Evolutionary conservation across 2,888 invertebrate genomes (phyloP).

Genomic region (Hoplodrina blanda): DNA sequence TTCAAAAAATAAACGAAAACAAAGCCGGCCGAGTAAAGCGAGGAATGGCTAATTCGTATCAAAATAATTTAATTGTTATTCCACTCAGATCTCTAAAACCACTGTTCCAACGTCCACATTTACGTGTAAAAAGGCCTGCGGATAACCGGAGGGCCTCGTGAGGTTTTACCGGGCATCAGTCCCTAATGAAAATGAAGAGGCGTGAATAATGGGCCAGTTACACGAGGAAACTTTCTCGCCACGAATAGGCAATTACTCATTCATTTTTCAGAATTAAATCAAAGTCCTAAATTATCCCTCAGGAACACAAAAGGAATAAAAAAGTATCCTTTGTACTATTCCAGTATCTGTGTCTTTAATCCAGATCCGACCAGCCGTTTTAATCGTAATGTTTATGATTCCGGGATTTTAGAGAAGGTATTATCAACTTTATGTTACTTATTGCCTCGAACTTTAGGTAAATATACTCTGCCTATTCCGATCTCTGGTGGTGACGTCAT

Average conservation of each 20-base stretch:
- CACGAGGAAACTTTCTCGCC: not conserved
- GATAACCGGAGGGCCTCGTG: constrained; percentile 30
- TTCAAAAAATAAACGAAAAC: constrained; percentile 6
- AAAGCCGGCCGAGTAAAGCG: constrained; percentile 2
- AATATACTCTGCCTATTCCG: too few species aligned
- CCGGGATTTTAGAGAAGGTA: too few species aligned
- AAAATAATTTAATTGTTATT: constrained; percentile 40
- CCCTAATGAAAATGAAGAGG: constrained; percentile 68
- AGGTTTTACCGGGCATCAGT: constrained; percentile 47
- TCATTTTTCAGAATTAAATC: too few species aligned
- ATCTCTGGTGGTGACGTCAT: too few species aligned
- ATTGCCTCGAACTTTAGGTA: too few species aligned
- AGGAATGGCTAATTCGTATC: constrained; percentile 22
- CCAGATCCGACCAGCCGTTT: too few species aligned
- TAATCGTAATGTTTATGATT: too few species aligned
- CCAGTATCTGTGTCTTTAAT: too few species aligned
- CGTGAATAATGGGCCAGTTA: constrained; percentile 53
- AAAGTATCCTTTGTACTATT: too few species aligned
- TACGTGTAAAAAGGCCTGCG: constrained; percentile 31
- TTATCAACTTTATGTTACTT: too few species aligned
- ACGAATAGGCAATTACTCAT: not conserved
- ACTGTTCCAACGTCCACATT: constrained; percentile 28
- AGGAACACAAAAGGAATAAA: too few species aligned
- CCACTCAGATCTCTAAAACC: constrained; percentile 32
- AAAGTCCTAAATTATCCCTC: too few species aligned